Evolutionary conservation across 1,140 invertebrate genomes (phyloP), one percentile per base, ranked within the genome.

Genomic region (Copidosoma floridanum): DNA sequence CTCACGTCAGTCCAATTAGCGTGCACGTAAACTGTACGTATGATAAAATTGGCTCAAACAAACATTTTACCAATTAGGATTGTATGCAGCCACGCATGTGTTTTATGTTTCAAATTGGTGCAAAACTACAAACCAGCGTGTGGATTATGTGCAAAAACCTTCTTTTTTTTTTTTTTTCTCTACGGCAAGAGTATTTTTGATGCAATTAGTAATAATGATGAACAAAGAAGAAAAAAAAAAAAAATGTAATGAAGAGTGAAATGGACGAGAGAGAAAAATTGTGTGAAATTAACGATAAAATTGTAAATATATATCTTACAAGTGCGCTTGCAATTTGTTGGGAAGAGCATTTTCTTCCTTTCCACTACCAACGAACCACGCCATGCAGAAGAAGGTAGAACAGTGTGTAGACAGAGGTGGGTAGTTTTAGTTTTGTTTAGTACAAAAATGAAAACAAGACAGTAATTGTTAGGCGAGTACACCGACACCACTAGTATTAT

Each of bases 261-360:
- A 57, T 14, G 14, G 18, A 65, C 64, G 59, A 68, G 53, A 50
- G 65, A 37, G 48, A n/a, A 47, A 57, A 29, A 23, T 32, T 54
- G 35, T 47, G 52, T 50, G 16, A 35, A 27, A 38, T 37, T 53
- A 46, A 53, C 52, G 59, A 53, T 53, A 32, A 77, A 77, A 78
- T 76, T 64, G 68, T 75, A 82, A 80, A 81, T 80, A n/a, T n/a
- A n/a, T n/a, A 78, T 84, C 84, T 86, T 86, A 86, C 85, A 85
- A 83, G 82, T 85, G 84, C 81, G 82, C 81, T 83, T 84, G 83
- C 78, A 85, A 84, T 85, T 85, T 86, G 83, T 82, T 84, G 82
- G 82, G 83, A 82, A 86, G 84, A 82, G 83, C 84, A 86, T 84
- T 86, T 81, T 86, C 85, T 81, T 86, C 84, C 79, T 85, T 84